phyloP scores from a whole-genome alignment of 2,888 invertebrate genomes.

The Thyatira batis region DNA sequence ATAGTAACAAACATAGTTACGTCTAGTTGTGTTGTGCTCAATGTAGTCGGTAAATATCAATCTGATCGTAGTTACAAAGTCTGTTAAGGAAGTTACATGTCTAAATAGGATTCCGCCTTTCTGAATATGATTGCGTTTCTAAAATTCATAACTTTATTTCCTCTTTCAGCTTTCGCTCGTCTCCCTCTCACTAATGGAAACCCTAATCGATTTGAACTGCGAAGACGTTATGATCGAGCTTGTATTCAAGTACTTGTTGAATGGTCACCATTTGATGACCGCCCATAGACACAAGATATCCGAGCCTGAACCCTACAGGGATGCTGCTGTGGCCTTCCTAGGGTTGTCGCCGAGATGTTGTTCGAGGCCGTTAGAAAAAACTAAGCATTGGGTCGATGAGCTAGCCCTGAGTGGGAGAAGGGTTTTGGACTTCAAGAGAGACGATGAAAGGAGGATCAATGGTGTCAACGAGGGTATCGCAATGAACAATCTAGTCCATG shows the following conservation, averaged over 20 bases:
- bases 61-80: no score
- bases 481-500: constrained; percentile 69
- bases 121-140: no score
- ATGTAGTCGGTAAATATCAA: no score
- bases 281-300: constrained; percentile 55
- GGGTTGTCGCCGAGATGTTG: constrained; percentile 85
- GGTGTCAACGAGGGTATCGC: constrained; percentile 68
- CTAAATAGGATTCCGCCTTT: no score
- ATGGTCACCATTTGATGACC: constrained; percentile 63
- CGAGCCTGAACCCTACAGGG: constrained; percentile 64
- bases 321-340: constrained; percentile 66
- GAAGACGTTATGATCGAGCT: constrained; percentile 98
- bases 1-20: no score
- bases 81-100: no score
- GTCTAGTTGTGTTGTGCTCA: no score
- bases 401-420: constrained; percentile 57
- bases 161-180: constrained; percentile 89
- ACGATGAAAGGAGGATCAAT: constrained; percentile 56
- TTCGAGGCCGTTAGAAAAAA: constrained; percentile 57
- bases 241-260: constrained; percentile 89
- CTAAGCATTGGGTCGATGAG: constrained; percentile 68
- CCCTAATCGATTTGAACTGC: constrained; percentile 94
- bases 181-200: constrained; percentile 94
- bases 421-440: constrained; percentile 56
- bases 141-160: not conserved